Conservation (phyloP, 2,113 vertebrate genomes). For the Paradoxurus hermaphroditus region DNA sequence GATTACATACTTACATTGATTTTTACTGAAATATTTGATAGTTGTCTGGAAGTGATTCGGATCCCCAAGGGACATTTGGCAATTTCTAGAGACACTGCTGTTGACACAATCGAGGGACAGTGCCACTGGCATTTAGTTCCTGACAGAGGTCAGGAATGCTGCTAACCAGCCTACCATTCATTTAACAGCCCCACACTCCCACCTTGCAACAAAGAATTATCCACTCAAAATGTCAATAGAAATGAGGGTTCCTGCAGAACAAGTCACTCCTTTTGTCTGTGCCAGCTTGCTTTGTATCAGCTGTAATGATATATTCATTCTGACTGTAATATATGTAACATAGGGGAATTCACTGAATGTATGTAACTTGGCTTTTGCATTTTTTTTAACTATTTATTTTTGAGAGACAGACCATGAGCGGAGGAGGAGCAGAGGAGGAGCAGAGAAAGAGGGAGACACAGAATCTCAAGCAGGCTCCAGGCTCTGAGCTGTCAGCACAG, state of each 20-base stretch:
- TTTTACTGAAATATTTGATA: slow-evolving; percentile 1
- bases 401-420: too few relatives aligned
- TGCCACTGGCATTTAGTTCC: background rate
- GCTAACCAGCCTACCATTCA: background rate
- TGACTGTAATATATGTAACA: background rate
- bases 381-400: too few relatives aligned
- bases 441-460: too few relatives aligned
- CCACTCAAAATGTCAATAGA: background rate
- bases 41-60: background rate
- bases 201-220: background rate
- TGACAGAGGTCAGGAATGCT: background rate
- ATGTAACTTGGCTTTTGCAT: background rate
- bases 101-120: background rate
- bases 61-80: background rate
- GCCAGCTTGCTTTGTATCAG: background rate
- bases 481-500: too few relatives aligned
- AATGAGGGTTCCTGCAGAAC: background rate
- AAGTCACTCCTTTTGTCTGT: background rate
- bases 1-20: background rate
- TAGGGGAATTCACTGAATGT: background rate
- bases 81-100: background rate
- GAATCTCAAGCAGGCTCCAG: too few relatives aligned
- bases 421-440: too few relatives aligned
- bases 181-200: background rate
- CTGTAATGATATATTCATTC: background rate